phyloP scores from a whole-genome alignment of 1,140 invertebrate genomes.

The Brachionus plicatilis region DNA sequence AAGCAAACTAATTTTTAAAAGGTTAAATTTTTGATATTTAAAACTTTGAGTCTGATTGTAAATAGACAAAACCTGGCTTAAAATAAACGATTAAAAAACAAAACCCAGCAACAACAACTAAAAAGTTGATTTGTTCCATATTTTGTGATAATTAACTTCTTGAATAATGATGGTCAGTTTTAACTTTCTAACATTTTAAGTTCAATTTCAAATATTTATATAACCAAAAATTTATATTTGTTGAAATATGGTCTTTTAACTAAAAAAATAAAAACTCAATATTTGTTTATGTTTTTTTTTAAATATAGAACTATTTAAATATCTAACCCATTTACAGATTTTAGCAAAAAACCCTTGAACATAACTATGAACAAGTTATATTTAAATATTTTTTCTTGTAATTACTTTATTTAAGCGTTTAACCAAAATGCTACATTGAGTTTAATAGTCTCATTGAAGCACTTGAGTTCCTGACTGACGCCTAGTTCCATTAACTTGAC shows the following conservation, averaged over 20 bases:
- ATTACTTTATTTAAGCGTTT: neutral
- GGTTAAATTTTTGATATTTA: neutral
- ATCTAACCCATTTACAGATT: neutral
- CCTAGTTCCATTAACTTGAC: neutral
- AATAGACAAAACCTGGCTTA: conserved; percentile 1
- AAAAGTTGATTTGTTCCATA: conserved; percentile 22
- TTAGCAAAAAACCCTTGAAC: neutral
- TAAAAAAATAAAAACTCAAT: neutral
- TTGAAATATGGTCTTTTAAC: neutral
- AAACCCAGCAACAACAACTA: neutral
- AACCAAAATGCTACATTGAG: neutral
- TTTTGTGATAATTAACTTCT: neutral
- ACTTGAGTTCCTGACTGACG: neutral
- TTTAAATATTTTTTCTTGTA: neutral
- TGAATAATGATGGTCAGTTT: neutral
- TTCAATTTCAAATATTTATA: conserved; percentile 23
- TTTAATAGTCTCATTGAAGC: neutral
- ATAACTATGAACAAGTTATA: neutral
- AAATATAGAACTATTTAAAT: neutral
- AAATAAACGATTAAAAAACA: neutral
- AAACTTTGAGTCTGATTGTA: neutral
- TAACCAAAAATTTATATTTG: conserved; percentile 5
- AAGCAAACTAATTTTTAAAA: neutral
- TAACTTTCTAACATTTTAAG: conserved; percentile 14
- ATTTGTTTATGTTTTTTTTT: neutral